Evolutionary conservation across 2,888 invertebrate species (phyloP).

Genomic region (Stenichneumon culpator): DNA sequence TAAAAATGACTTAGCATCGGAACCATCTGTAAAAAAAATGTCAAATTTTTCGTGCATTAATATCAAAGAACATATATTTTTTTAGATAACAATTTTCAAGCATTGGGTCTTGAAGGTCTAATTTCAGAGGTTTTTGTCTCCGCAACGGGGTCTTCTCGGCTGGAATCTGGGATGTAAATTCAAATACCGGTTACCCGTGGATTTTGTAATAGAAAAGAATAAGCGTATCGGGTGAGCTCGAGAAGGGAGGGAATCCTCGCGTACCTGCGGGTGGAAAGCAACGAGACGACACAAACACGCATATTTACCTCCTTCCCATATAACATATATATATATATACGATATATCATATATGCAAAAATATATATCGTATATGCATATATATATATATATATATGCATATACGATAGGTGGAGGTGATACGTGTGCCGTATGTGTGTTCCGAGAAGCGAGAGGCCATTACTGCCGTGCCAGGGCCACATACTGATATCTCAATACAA

Average conservation of each 20-base stretch:
- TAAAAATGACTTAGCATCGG: too few species aligned
- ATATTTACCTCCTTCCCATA: conserved; percentile 76
- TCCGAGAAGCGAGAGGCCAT: conserved; percentile 83
- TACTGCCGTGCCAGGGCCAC: conserved; percentile 81
- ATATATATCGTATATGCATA: too few species aligned
- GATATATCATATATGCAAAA: conserved; percentile 74
- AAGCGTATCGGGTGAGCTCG: conserved; percentile 24
- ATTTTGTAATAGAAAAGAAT: neutral
- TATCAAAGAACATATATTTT: too few species aligned
- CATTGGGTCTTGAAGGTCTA: too few species aligned
- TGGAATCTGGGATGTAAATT: conserved; percentile 22
- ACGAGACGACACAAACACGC: conserved; percentile 66
- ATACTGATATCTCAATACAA: conserved; percentile 85
- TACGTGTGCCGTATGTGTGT: conserved; percentile 69
- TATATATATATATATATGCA: conserved; percentile 74
- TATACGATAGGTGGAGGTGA: conserved; percentile 71
- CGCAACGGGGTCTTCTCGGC: neutral
- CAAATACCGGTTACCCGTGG: conserved; percentile 30
- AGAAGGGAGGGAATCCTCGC: conserved; percentile 49
- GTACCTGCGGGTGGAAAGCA: conserved; percentile 34
- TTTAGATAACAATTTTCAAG: too few species aligned
- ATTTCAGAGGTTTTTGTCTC: neutral
- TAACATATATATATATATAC: conserved; percentile 72
- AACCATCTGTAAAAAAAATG: too few species aligned
- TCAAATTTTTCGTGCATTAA: too few species aligned